Percentiles rank a stretch among this genome's conserved stretches.
phyloP scores from a whole-genome alignment of 2,797 vertebrate genomes.

The Hemibagrus guttatus region DNA sequence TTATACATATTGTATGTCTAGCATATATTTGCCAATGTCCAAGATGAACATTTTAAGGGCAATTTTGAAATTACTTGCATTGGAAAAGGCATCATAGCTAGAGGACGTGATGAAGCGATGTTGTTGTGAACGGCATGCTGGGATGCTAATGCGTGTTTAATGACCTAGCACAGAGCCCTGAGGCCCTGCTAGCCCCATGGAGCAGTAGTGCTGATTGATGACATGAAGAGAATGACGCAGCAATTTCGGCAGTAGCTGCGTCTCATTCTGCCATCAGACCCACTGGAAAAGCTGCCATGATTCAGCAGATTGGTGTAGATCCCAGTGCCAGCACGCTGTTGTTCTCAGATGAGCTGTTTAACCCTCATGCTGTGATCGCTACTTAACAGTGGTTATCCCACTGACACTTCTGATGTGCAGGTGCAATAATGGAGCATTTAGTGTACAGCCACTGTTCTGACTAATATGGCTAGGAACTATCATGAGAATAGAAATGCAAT shows the following conservation, averaged over 20 bases:
- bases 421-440: background rate
- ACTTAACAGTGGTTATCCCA: background rate
- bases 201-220: slow-evolving; percentile 66
- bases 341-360: background rate
- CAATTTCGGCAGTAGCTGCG: slow-evolving; percentile 51
- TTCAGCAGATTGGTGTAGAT: slow-evolving; percentile 27
- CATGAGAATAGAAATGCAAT: background rate
- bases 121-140: slow-evolving; percentile 61
- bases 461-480: background rate
- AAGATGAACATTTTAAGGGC: background rate
- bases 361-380: background rate
- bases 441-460: too few relatives aligned
- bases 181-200: slow-evolving; percentile 39
- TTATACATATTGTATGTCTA: background rate
- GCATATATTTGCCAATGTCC: background rate
- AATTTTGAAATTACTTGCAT: background rate
- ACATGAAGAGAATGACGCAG: slow-evolving; percentile 65
- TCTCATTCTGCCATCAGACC: slow-evolving; percentile 60
- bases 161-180: slow-evolving; percentile 63
- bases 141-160: slow-evolving; percentile 73
- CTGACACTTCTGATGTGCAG: slow-evolving; percentile 3
- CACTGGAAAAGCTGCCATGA: slow-evolving; percentile 41
- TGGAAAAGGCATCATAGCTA: slow-evolving; percentile 21
- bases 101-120: slow-evolving; percentile 23
- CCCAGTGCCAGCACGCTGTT: background rate